A percentile compares a stretch with the other conserved stretches of the same genome.
phyloP scores from a whole-genome alignment of 2,113 vertebrate species.

The Craseonycteris thonglongyai region DNA sequence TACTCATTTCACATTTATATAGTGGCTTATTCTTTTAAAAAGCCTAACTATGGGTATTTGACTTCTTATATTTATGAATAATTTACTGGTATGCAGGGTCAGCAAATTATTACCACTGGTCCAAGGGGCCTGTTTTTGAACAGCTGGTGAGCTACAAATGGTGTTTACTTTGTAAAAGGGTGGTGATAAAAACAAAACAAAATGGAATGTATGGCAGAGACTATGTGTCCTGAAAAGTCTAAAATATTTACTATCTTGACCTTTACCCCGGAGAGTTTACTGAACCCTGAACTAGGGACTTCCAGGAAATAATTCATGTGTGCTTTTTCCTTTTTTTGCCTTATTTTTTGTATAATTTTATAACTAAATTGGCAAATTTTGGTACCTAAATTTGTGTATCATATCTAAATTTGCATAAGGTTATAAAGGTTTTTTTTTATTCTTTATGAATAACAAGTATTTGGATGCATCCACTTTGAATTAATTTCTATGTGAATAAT shows the following conservation, averaged over 20 bases:
- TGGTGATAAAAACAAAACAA: not conserved
- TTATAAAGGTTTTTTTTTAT: not conserved
- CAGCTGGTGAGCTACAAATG: not conserved
- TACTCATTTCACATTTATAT: not conserved
- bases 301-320: not conserved
- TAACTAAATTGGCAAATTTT: not conserved
- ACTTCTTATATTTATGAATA: not conserved
- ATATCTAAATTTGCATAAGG: not conserved
- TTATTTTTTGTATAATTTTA: not conserved
- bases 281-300: not conserved
- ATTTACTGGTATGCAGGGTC: not conserved
- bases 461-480: not conserved
- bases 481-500: not conserved
- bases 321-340: not conserved
- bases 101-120: not conserved
- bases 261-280: not conserved
- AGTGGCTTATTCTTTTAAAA: not conserved
- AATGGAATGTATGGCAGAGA: not conserved
- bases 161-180: not conserved
- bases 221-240: not conserved
- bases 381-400: not conserved
- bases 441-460: not conserved
- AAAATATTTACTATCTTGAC: not conserved
- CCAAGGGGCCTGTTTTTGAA: not conserved
- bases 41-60: no score